Base-by-base conservation (phyloP, 2,113 vertebrate species). In the Corvus cornix region DNA sequence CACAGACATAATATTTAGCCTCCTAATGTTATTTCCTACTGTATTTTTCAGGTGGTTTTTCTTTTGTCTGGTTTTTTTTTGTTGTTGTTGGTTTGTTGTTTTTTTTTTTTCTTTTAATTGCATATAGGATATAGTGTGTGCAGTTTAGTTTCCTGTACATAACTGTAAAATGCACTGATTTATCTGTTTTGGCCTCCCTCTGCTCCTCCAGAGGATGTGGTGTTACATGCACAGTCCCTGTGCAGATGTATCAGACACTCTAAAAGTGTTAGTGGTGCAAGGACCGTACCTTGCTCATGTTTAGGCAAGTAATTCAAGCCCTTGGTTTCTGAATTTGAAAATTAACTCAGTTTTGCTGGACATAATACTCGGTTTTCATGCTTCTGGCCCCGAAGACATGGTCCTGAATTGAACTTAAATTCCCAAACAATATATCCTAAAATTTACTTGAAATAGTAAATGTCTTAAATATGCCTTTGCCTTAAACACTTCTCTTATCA, bases 361-460 rank as follows among this genome's bases (percentile, higher is more conserved):
- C 13, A 24, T n/a, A 46, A n/a, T 41, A 48, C 10, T 30, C 0
- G 0, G 2, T 55, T 63, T 70, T 79, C n/a, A 41, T 16, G 6
- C 49, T 70, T 20, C 30, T 63, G 58, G 5, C 30, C 11, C 12
- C 24, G 41, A 63, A 62, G 11, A 31, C 5, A 26, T 43, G 12
- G 33, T 59, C 44, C 26, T 56, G 33, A 78, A 77, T 10, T 30
- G 68, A 84, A 53, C 10, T 62, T 37, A 68, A 37, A 84, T 52
- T 60, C 10, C 2, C 9, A 51, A 27, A 31, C 13, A 74, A 74
- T 15, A 28, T 0, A 4, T n/a, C 6, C 5, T 48, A 48, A 82
- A 52, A 48, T 28, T 60, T 31, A 7, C 23, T 60, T 60, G 17
- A 56, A 93, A 56, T 6, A 35, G 23, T 39, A 48, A 66, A n/a